phyloP scores from a whole-genome alignment of 2,113 vertebrate genomes.

The Phyllostomus hastatus region DNA sequence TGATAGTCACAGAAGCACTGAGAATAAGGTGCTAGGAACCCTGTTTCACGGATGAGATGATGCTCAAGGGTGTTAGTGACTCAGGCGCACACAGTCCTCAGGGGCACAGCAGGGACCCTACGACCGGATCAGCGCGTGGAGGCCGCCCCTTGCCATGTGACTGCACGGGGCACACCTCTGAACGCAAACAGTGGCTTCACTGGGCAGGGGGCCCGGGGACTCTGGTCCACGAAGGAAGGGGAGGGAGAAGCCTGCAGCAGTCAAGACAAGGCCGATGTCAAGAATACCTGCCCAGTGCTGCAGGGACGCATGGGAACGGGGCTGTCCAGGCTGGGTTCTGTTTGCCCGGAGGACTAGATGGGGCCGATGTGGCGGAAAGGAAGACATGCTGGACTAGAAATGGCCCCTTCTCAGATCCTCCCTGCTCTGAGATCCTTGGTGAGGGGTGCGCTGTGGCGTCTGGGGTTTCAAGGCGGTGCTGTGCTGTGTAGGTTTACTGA shows the following conservation, averaged over 20 bases:
- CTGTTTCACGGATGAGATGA: not conserved
- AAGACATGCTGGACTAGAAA: not conserved
- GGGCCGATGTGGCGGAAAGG: not conserved
- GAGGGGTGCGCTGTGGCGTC: not conserved
- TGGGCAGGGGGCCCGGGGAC: not conserved
- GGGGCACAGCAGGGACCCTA: not conserved
- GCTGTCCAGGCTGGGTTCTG: not conserved
- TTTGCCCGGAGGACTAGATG: not conserved
- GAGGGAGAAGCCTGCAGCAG: not conserved
- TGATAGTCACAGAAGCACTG: not conserved
- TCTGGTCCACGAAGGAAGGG: not conserved
- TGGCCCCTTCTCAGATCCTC: not conserved
- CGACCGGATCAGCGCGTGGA: accelerated
- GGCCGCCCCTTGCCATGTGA: not conserved
- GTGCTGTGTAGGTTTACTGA: not conserved
- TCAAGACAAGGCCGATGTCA: accelerated
- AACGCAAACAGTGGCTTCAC: not conserved
- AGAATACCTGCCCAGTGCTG: not conserved
- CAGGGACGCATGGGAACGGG: not conserved
- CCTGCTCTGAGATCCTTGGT: not conserved
- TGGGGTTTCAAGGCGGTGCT: not conserved
- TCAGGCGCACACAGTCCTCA: not conserved
- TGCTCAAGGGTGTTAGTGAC: not conserved
- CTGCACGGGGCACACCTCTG: not conserved
- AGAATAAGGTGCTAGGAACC: not conserved